These are phyloP conservation scores for Brachypalpus laphriformis DNA, from an alignment of 2,888 invertebrate species.

Conservation along the genomic window DNA sequence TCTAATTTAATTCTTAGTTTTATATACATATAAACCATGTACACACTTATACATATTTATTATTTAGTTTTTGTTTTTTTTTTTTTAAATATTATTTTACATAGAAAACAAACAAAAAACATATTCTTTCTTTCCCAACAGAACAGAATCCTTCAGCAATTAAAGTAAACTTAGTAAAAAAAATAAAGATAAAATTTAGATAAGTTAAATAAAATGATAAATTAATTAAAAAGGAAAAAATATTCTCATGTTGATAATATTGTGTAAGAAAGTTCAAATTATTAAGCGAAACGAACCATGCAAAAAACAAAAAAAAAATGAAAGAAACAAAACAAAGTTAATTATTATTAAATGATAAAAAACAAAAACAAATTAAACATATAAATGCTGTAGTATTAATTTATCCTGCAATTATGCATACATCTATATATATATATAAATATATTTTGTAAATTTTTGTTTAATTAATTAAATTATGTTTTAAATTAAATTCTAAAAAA, in stretches of 20 bases:
- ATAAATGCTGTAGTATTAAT: slow-evolving; percentile 72
- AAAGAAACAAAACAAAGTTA: slow-evolving; percentile 35
- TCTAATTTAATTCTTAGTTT: slow-evolving; percentile 57
- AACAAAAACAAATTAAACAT: slow-evolving; percentile 52
- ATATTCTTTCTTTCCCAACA: slow-evolving; percentile 48
- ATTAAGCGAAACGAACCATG: slow-evolving; percentile 63
- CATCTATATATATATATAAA: slow-evolving; percentile 63
- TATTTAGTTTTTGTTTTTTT: slow-evolving; percentile 64
- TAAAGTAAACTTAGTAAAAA: slow-evolving; percentile 44
- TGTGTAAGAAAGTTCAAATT: slow-evolving; percentile 71
- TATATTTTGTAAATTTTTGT: slow-evolving; percentile 74
- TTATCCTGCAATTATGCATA: slow-evolving; percentile 70
- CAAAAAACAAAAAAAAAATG: slow-evolving; percentile 30
- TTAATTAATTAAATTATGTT: slow-evolving; percentile 74
- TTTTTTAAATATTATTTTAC: slow-evolving; percentile 42
- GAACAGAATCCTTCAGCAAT: slow-evolving; percentile 41
- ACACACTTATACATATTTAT: slow-evolving; percentile 72
- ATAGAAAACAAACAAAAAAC: slow-evolving; percentile 5
- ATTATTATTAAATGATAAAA: slow-evolving; percentile 52
- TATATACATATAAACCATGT: slow-evolving; percentile 54
- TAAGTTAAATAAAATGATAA: slow-evolving; percentile 60
- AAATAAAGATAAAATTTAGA: slow-evolving; percentile 45
- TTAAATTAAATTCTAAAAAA: slow-evolving; percentile 72
- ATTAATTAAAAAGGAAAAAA: slow-evolving; percentile 40
- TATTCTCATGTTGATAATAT: slow-evolving; percentile 74